Conservation (phyloP, 1,140 invertebrate species). For the Arion vulgaris region DNA sequence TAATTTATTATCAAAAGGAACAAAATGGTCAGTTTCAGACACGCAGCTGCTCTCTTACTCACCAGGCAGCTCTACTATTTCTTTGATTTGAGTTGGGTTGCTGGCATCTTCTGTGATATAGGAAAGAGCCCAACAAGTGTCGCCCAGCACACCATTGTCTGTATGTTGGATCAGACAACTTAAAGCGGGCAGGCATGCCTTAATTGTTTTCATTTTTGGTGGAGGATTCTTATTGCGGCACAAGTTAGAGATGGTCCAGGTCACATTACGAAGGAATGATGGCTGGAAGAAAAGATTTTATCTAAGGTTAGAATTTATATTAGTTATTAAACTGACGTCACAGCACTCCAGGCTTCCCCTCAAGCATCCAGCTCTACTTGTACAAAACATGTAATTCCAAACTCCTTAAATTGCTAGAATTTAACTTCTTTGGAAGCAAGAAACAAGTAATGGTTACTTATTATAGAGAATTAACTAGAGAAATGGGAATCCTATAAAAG, state of each 20-base stretch:
- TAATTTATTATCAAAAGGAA: too few species aligned
- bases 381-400: too few species aligned
- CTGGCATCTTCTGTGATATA: slow-evolving; percentile 97
- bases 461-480: too few species aligned
- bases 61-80: slow-evolving; percentile 65
- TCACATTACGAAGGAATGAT: slow-evolving; percentile 69
- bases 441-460: too few species aligned
- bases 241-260: slow-evolving; percentile 73
- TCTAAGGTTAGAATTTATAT: too few species aligned
- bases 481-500: too few species aligned
- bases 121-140: slow-evolving; percentile 95
- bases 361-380: too few species aligned
- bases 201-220: slow-evolving; percentile 67
- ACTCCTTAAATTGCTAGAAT: too few species aligned
- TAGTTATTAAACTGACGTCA: too few species aligned
- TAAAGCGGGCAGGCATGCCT: slow-evolving; percentile 68
- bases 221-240: slow-evolving; percentile 73
- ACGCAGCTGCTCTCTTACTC: slow-evolving; percentile 15
- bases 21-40: background rate
- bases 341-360: too few species aligned
- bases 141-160: slow-evolving; percentile 88
- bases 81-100: slow-evolving; percentile 98
- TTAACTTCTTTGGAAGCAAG: too few species aligned
- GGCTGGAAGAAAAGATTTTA: slow-evolving; percentile 52
- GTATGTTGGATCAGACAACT: slow-evolving; percentile 61